Evolutionary conservation across 2,113 vertebrate species (phyloP).

Genomic region (Otus sunia): DNA sequence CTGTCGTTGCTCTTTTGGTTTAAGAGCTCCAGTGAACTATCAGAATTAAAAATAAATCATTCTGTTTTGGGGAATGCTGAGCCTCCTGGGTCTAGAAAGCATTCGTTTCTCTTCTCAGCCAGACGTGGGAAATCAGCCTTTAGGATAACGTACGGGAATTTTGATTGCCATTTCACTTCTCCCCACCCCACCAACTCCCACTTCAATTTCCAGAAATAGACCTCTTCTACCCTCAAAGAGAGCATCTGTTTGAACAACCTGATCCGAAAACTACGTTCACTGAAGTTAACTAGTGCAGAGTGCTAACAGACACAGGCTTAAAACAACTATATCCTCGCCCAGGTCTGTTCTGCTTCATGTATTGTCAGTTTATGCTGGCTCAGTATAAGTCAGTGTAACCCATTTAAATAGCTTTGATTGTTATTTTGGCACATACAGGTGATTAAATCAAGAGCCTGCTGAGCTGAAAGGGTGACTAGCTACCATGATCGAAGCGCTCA

Average conservation of each 20-base stretch:
- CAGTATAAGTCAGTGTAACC: neutral
- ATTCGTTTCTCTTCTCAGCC: constrained; percentile 45
- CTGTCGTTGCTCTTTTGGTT: neutral
- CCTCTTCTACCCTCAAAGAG: neutral
- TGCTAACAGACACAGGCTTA: neutral
- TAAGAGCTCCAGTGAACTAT: neutral
- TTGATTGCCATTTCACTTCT: neutral
- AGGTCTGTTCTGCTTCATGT: neutral
- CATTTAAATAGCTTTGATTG: neutral
- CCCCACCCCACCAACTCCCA: constrained; percentile 12
- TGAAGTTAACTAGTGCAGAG: neutral
- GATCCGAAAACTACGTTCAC: neutral
- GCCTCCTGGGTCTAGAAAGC: constrained; percentile 32
- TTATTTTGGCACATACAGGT: neutral
- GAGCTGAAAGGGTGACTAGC: neutral
- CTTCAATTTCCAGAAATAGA: constrained; percentile 52
- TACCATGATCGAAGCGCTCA: neutral
- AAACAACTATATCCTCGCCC: neutral
- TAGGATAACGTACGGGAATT: constrained; percentile 20
- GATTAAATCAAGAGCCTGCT: neutral
- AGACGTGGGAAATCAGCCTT: constrained; percentile 46
- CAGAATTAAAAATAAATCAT: constrained; percentile 51
- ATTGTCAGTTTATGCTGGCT: neutral
- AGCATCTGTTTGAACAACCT: constrained; percentile 2
- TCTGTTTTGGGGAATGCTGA: neutral